Evolutionary conservation across 2,113 vertebrate genomes (phyloP).

Genomic region (Paradoxurus hermaphroditus): DNA sequence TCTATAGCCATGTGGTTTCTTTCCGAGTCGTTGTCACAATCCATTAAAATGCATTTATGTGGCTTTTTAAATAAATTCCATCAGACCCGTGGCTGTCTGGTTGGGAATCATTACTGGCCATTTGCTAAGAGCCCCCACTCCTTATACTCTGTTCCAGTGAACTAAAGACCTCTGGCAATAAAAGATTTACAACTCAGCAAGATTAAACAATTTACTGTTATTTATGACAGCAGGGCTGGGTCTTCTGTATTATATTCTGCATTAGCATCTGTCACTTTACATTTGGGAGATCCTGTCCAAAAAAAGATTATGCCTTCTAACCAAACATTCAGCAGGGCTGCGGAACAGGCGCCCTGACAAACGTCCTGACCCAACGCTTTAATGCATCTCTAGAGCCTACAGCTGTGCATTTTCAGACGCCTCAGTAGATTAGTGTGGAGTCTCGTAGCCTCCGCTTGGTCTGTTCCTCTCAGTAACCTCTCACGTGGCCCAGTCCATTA

Average conservation of each 20-base stretch:
- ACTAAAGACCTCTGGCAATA: slow-evolving; percentile 65
- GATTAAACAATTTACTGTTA: slow-evolving; percentile 66
- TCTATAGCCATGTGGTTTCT: not conserved
- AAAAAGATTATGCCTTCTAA: slow-evolving; percentile 49
- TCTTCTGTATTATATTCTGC: not conserved
- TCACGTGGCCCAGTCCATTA: slow-evolving; percentile 72
- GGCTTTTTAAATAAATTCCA: slow-evolving; percentile 6
- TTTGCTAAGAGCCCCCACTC: not conserved
- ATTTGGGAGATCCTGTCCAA: slow-evolving; percentile 66
- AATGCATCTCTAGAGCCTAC: slow-evolving; percentile 28
- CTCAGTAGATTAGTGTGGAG: slow-evolving; percentile 65
- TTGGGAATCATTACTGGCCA: not conserved
- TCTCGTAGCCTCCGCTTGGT: slow-evolving; percentile 45
- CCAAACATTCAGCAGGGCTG: slow-evolving; percentile 23
- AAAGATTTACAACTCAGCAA: slow-evolving; percentile 71
- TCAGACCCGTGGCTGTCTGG: not conserved
- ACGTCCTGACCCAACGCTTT: slow-evolving; percentile 54
- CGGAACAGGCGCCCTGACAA: slow-evolving; percentile 46
- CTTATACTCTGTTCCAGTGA: slow-evolving; percentile 34
- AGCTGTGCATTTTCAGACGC: slow-evolving; percentile 75
- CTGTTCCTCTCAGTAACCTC: slow-evolving; percentile 64
- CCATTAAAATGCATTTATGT: not conserved
- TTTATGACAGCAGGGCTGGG: slow-evolving; percentile 60
- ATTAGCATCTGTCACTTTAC: slow-evolving; percentile 67
- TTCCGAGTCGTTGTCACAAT: not conserved